These are phyloP conservation scores for Chondrosia reniformis DNA, from an alignment of 37 sponge, comb jelly and placozoan species.

Conservation along the genomic window DNA sequence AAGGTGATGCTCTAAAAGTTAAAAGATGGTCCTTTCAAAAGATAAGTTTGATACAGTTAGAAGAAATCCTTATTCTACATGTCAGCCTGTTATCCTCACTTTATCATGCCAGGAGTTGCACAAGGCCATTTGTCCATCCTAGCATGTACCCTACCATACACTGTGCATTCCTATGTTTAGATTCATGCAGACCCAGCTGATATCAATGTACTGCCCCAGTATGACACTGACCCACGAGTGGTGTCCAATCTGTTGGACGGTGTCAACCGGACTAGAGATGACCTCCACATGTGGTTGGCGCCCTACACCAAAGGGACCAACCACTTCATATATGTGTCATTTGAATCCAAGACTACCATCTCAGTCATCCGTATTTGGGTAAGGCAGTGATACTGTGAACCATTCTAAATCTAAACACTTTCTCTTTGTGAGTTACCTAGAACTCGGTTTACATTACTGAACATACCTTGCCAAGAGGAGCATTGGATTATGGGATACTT, in stretches of 20 bases:
- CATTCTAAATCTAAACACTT: not conserved
- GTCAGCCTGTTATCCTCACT: too few relatives aligned
- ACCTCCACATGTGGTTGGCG: slow-evolving; percentile 98
- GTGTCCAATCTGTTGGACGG: slow-evolving; percentile 89
- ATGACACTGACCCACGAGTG: slow-evolving; percentile 82
- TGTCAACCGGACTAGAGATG: slow-evolving; percentile 89
- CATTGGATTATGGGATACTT: too few relatives aligned
- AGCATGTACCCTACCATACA: too few relatives aligned
- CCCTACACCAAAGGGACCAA: slow-evolving; percentile 80
- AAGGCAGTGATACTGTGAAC: not conserved
- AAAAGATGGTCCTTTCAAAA: too few relatives aligned
- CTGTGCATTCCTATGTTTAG: slow-evolving; percentile 26
- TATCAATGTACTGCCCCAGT: slow-evolving; percentile 89
- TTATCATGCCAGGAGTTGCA: too few relatives aligned
- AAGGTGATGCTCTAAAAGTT: too few relatives aligned
- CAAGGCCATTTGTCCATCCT: too few relatives aligned
- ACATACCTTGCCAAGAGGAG: too few relatives aligned
- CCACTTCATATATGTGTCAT: slow-evolving; percentile 68
- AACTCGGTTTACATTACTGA: too few relatives aligned
- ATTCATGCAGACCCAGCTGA: slow-evolving; percentile 92
- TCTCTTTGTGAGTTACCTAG: not conserved
- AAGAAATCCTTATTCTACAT: too few relatives aligned
- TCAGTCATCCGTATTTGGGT: slow-evolving; percentile 97
- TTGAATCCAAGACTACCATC: slow-evolving; percentile 38
- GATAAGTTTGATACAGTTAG: too few relatives aligned